phyloP scores from a whole-genome alignment of 2,888 invertebrate genomes.

The Sminthurides aquaticus region DNA sequence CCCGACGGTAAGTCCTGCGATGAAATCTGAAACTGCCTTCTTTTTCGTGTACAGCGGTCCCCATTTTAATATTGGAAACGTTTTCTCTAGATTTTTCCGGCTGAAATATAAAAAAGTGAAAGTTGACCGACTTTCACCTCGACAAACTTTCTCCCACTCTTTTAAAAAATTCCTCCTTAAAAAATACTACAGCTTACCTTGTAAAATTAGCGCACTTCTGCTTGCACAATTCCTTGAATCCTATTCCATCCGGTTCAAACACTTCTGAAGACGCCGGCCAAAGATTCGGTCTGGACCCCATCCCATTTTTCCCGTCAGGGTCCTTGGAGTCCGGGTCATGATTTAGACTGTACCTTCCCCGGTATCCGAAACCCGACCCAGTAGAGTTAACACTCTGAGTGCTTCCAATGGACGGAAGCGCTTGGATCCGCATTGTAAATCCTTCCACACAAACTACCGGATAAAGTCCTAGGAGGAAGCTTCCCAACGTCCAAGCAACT shows the following conservation, averaged over 20 bases:
- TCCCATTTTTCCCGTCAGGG: neutral
- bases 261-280: neutral
- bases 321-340: neutral
- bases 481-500: too few relatives aligned
- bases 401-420: neutral
- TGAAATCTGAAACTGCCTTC: conserved; percentile 30
- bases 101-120: neutral
- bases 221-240: neutral
- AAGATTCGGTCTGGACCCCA: neutral
- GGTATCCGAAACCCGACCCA: conserved; percentile 2
- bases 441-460: neutral
- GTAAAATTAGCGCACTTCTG: neutral
- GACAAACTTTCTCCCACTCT: neutral
- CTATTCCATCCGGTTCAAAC: neutral
- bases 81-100: conserved; percentile 26
- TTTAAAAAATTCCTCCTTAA: too few relatives aligned
- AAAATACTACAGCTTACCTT: too few relatives aligned
- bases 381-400: neutral
- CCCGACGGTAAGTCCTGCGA: conserved; percentile 37
- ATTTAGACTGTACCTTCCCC: conserved; percentile 10
- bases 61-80: conserved; percentile 37
- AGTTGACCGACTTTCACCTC: neutral
- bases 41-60: conserved; percentile 28
- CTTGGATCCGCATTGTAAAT: conserved; percentile 8
- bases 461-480: too few relatives aligned